phyloP scores from a whole-genome alignment of 2,113 vertebrate species.

The Coreoperca whiteheadi region DNA sequence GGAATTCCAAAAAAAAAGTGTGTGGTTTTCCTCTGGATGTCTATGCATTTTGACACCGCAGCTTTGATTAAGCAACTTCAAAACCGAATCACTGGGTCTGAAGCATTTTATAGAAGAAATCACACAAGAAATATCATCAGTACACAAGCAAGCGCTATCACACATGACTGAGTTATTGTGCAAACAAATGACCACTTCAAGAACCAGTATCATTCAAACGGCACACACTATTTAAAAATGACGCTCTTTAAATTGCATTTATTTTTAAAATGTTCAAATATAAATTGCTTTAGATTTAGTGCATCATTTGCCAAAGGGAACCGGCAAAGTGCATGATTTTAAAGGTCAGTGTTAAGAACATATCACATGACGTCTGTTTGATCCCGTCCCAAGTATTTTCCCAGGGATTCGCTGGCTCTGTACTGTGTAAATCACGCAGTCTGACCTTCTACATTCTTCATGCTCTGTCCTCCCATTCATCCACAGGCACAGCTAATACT shows the following conservation, averaged over 20 bases:
- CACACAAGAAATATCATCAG: not conserved
- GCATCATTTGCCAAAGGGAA: constrained; percentile 27
- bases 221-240: not conserved
- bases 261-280: not conserved
- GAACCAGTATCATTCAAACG: not conserved
- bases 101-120: not conserved
- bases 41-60: not conserved
- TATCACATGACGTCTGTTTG: constrained; percentile 77
- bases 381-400: constrained; percentile 81
- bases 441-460: constrained; percentile 87
- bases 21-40: not conserved
- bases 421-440: constrained; percentile 78
- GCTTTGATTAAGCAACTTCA: not conserved
- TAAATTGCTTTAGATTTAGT: constrained; percentile 21
- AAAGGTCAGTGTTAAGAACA: constrained; percentile 79
- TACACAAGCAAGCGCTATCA: not conserved
- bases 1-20: constrained; percentile 8
- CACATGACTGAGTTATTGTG: not conserved
- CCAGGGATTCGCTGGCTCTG: constrained; percentile 76
- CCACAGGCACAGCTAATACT: constrained; percentile 88
- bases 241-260: not conserved
- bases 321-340: constrained; percentile 58
- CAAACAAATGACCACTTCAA: not conserved
- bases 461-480: constrained; percentile 92
- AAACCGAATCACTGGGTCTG: not conserved